phyloP scores from a whole-genome alignment of 2,113 vertebrate species.

The Anseranas semipalmata region DNA sequence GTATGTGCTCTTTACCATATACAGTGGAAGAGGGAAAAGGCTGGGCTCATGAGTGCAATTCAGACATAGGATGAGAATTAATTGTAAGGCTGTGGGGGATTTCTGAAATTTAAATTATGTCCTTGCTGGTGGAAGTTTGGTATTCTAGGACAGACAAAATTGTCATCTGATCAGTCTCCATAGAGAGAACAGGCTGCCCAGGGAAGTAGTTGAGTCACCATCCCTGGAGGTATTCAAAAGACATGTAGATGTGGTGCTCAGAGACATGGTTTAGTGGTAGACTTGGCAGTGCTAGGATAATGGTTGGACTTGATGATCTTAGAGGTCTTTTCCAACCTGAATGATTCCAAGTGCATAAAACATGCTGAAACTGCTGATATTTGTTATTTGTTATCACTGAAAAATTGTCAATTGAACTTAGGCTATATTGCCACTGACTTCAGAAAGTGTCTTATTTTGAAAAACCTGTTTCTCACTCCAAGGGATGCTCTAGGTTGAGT shows the following conservation, averaged over 20 bases:
- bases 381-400: neutral
- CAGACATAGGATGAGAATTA: neutral
- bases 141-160: neutral
- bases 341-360: neutral
- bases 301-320: too few species aligned
- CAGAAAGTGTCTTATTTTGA: neutral
- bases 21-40: neutral
- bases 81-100: too few species aligned
- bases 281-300: too few species aligned
- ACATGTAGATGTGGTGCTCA: too few species aligned
- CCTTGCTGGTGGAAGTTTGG: neutral
- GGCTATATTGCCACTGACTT: neutral
- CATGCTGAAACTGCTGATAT: neutral
- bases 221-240: too few species aligned
- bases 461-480: neutral
- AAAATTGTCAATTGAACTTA: neutral
- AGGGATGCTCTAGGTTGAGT: neutral
- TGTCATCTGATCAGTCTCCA: neutral
- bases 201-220: too few species aligned
- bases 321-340: too few species aligned
- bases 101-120: neutral
- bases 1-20: neutral
- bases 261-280: too few species aligned
- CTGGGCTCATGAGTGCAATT: rapidly evolving
- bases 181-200: too few species aligned